A percentile compares a stretch with the other conserved stretches of the same genome.
Evolutionary conservation across 2,888 invertebrate genomes (phyloP).

Genomic region (Meiosimyza decipiens): DNA sequence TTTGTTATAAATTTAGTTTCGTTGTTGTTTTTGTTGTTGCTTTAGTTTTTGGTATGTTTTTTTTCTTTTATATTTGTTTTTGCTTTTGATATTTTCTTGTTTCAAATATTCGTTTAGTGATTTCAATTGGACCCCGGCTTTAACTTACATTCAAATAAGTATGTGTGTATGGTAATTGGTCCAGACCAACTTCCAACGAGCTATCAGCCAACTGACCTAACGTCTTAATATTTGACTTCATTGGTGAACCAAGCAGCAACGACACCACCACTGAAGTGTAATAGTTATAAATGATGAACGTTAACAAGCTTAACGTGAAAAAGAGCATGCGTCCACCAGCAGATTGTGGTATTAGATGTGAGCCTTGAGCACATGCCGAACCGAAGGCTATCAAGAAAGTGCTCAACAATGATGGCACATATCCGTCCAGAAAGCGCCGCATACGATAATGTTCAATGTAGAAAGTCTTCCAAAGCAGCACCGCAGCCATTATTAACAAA

Average conservation of each 20-base stretch:
- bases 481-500: conserved; percentile 58
- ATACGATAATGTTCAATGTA: conserved; percentile 49
- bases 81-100: too few relatives aligned
- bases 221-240: conserved; percentile 68
- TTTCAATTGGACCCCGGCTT: too few relatives aligned
- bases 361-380: conserved; percentile 68
- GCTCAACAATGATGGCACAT: conserved; percentile 57
- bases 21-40: too few relatives aligned
- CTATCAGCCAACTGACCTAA: conserved; percentile 69
- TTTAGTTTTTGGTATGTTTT: too few relatives aligned
- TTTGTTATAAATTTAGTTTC: too few relatives aligned
- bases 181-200: conserved; percentile 69
- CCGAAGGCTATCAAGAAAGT: conserved; percentile 66
- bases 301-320: conserved; percentile 55
- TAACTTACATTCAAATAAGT: conserved; percentile 58
- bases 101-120: background rate
- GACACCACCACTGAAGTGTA: conserved; percentile 75
- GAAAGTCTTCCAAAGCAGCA: conserved; percentile 62
- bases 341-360: conserved; percentile 65
- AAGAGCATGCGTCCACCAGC: conserved; percentile 64
- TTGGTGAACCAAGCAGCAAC: conserved; percentile 71
- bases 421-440: conserved; percentile 39
- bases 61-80: too few relatives aligned
- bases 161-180: conserved; percentile 66
- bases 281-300: conserved; percentile 71